Conservation (phyloP, 2,113 vertebrate species). For the Microtus richardsoni region DNA sequence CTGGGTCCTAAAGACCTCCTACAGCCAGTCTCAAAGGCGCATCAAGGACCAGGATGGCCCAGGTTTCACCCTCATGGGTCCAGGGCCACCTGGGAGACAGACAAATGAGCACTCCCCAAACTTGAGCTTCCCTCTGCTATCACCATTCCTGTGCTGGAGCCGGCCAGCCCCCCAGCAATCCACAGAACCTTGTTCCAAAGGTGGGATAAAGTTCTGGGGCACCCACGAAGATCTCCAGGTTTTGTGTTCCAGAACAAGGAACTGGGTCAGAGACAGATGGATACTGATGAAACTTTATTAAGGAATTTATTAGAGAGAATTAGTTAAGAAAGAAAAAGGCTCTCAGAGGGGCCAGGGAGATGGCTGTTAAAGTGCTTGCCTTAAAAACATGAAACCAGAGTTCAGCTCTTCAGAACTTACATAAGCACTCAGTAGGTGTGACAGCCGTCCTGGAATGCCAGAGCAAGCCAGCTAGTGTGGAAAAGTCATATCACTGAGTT, state of each 20-base stretch:
- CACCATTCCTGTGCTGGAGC: not conserved
- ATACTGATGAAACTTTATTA: not conserved
- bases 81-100: too few relatives aligned
- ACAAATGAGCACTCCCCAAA: too few relatives aligned
- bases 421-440: not conserved
- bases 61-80: fast-evolving
- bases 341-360: not conserved
- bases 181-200: not conserved
- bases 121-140: not conserved
- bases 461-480: not conserved
- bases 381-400: not conserved
- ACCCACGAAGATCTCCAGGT: not conserved
- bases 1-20: not conserved
- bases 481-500: not conserved
- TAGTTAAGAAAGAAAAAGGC: not conserved
- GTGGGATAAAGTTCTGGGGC: not conserved
- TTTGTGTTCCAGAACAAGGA: not conserved
- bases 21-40: not conserved
- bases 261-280: not conserved
- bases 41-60: not conserved
- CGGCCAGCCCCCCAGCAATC: fast-evolving
- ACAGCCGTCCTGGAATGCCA: not conserved
- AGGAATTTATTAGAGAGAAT: not conserved
- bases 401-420: not conserved
- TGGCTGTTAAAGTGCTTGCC: not conserved